Evolutionary conservation across 1,140 invertebrate species (phyloP).

Genomic region (Trichonephila inaurata): DNA sequence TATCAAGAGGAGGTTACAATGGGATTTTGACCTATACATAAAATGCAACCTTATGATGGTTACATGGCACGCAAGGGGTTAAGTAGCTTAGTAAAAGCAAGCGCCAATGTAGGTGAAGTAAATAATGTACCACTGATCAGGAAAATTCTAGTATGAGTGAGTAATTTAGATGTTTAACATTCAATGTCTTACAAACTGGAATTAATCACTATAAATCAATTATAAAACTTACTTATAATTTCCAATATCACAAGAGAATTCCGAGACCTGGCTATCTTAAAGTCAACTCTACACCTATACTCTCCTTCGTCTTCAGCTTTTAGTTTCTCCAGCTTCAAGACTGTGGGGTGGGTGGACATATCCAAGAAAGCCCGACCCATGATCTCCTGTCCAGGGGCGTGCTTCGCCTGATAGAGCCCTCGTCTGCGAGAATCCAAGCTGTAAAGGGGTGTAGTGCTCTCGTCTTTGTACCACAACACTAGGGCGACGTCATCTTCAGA

Average conservation of each 20-base stretch:
- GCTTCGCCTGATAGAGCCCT: slow-evolving; percentile 77
- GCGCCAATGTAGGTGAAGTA: too few relatives aligned
- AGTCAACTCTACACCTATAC: slow-evolving; percentile 94
- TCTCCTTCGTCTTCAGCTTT: slow-evolving; percentile 86
- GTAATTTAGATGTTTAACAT: too few relatives aligned
- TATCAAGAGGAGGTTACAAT: too few relatives aligned
- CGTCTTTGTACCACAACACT: slow-evolving; percentile 93
- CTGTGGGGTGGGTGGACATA: slow-evolving; percentile 75
- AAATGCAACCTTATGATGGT: too few relatives aligned
- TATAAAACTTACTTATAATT: slow-evolving; percentile 89
- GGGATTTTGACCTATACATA: too few relatives aligned
- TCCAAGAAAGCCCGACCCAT: slow-evolving; percentile 76
- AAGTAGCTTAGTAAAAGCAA: too few relatives aligned
- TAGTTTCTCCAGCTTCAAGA: slow-evolving; percentile 76
- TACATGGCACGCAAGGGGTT: too few relatives aligned
- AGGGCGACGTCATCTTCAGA: slow-evolving; percentile 88
- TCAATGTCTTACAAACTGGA: too few relatives aligned
- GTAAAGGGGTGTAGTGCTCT: slow-evolving; percentile 89
- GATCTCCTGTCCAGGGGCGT: slow-evolving; percentile 77
- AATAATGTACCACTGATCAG: too few relatives aligned
- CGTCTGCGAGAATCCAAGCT: slow-evolving; percentile 78
- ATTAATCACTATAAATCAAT: too few relatives aligned
- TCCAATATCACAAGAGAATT: slow-evolving; percentile 94
- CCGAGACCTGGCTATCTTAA: slow-evolving; percentile 92
- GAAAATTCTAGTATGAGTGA: too few relatives aligned